A percentile compares a stretch with the other conserved stretches of the same genome.
Evolutionary conservation across 2,888 invertebrate genomes (phyloP).

Genomic region (Dromius quadrimaculatus): DNA sequence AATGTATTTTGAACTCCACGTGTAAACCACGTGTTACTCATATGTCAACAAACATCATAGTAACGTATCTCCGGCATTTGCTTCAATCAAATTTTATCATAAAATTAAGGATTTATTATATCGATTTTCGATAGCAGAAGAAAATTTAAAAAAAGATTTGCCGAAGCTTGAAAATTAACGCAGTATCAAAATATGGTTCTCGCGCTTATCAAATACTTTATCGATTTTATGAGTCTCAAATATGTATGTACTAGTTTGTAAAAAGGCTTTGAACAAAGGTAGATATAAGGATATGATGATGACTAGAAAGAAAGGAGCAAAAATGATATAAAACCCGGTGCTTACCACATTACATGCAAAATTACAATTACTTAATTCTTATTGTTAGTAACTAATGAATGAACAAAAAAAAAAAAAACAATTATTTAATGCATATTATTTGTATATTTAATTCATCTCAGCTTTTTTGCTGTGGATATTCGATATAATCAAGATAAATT

Average conservation of each 20-base stretch:
- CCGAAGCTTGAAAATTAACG: not conserved
- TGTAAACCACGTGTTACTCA: conserved; percentile 38
- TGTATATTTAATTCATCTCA: too few species aligned
- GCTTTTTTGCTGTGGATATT: too few species aligned
- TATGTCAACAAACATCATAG: conserved; percentile 26
- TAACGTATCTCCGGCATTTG: not conserved
- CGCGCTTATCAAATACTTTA: conserved; percentile 44
- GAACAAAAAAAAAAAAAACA: too few species aligned
- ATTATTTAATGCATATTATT: not conserved
- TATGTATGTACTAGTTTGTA: conserved; percentile 36
- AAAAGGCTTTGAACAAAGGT: conserved; percentile 41
- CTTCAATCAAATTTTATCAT: not conserved
- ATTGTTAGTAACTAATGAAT: too few species aligned
- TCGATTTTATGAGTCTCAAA: conserved; percentile 45
- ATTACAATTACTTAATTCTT: not conserved
- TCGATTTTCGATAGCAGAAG: not conserved
- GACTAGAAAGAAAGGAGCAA: not conserved
- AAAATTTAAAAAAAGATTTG: not conserved
- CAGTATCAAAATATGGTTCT: conserved; percentile 27
- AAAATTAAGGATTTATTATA: not conserved
- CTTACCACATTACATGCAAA: not conserved
- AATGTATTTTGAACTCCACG: conserved; percentile 37
- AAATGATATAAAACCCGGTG: not conserved
- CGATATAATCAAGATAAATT: not conserved
- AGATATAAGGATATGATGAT: not conserved